A percentile compares a stretch with the other conserved stretches of the same genome.
These are phyloP conservation scores for Ammodytes dubius DNA, from an alignment of 2,113 vertebrate genomes.

Conservation along the genomic window DNA sequence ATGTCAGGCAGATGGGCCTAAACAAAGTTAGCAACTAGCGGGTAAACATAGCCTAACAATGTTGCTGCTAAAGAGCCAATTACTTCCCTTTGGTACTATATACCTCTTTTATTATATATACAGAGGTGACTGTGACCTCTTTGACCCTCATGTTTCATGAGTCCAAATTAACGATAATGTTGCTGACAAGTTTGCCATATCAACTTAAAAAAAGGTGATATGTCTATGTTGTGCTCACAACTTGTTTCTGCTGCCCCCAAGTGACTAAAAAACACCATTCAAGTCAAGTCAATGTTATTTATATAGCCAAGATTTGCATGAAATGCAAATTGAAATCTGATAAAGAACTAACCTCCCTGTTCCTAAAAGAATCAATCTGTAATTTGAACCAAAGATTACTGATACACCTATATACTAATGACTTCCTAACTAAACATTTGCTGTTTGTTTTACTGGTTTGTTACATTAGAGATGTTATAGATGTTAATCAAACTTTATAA, in stretches of 20 bases:
- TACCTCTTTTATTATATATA: background rate
- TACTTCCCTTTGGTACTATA: background rate
- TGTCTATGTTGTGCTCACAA: background rate
- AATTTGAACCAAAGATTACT: background rate
- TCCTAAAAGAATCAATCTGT: background rate
- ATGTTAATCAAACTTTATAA: background rate
- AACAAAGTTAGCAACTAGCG: background rate
- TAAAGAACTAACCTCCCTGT: background rate
- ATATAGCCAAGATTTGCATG: too few species aligned
- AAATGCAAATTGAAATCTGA: background rate
- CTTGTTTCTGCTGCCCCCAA: background rate
- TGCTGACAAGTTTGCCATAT: background rate
- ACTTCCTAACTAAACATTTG: constrained; percentile 1
- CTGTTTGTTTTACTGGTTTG: constrained; percentile 7
- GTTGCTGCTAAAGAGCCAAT: background rate
- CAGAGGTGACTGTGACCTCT: background rate
- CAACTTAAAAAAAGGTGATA: too few species aligned
- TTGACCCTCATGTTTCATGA: background rate
- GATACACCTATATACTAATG: background rate
- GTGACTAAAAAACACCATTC: background rate
- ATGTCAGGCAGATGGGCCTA: background rate
- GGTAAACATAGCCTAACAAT: background rate
- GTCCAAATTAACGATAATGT: background rate
- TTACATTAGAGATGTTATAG: background rate
- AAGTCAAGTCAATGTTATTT: too few species aligned